Evolutionary conservation across 2,113 vertebrate species (phyloP).

Genomic region (Manacus vitellinus): DNA sequence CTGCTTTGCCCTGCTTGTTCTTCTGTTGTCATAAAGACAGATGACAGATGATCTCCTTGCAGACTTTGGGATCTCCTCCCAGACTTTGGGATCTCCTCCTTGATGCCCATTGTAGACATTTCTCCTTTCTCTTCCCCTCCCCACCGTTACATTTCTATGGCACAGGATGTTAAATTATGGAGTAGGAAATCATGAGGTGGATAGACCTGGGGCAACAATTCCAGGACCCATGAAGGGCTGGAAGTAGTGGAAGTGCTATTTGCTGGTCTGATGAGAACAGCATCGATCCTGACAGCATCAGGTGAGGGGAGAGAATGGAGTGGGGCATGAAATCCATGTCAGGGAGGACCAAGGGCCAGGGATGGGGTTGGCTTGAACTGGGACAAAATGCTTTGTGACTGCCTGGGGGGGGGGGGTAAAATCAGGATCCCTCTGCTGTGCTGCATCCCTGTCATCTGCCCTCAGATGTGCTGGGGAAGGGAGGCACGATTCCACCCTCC

Average conservation of each 20-base stretch:
- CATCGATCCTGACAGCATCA: not conserved
- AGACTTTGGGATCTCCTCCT: not conserved
- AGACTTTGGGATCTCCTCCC: not conserved
- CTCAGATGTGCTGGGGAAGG: not conserved
- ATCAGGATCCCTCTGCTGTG: not conserved
- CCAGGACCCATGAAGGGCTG: not conserved
- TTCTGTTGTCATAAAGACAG: not conserved
- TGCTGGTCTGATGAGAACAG: fast-evolving
- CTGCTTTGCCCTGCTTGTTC: not conserved
- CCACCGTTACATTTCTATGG: not conserved
- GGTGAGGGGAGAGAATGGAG: not conserved
- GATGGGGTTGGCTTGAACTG: not conserved
- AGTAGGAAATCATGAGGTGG: not conserved
- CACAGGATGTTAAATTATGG: not conserved
- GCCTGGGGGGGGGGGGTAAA: fast-evolving
- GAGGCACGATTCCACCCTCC: not conserved
- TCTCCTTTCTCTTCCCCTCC: not conserved
- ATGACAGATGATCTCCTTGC: not conserved
- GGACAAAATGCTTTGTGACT: not conserved
- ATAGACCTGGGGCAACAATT: not conserved
- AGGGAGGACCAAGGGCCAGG: not conserved
- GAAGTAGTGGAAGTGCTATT: not conserved
- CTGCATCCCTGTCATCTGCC: not conserved
- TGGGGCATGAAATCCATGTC: not conserved
- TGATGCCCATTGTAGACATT: not conserved